phyloP scores from a whole-genome alignment of 2,888 invertebrate species.

The Melinaea menophilus region DNA sequence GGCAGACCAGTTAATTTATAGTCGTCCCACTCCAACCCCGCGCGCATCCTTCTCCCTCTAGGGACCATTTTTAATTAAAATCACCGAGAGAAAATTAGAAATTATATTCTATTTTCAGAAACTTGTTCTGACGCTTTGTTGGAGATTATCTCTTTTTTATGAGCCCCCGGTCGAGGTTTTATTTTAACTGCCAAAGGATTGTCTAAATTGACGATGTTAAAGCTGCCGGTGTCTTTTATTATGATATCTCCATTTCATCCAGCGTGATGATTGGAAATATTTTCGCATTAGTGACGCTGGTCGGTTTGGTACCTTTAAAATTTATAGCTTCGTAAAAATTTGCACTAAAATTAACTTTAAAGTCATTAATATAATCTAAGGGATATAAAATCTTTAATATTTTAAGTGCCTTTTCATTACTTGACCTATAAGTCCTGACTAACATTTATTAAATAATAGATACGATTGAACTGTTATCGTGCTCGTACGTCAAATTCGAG shows the following conservation, averaged over 20 bases:
- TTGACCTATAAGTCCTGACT: not conserved
- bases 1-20: constrained; percentile 69
- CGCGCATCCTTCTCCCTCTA: constrained; percentile 58
- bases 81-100: constrained; percentile 77
- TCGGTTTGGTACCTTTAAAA: not conserved
- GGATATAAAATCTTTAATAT: no score
- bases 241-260: constrained; percentile 65
- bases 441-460: not conserved
- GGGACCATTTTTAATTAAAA: constrained; percentile 79
- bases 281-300: constrained; percentile 34
- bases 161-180: constrained; percentile 72
- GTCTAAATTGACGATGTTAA: constrained; percentile 66
- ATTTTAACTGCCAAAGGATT: constrained; percentile 71
- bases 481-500: not conserved
- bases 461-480: not conserved
- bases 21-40: constrained; percentile 63
- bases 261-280: constrained; percentile 57
- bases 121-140: constrained; percentile 75
- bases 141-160: constrained; percentile 77
- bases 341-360: no score
- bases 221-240: constrained; percentile 55
- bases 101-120: constrained; percentile 79
- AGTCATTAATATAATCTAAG: no score
- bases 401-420: not conserved
- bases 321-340: constrained; percentile 22